Evolutionary conservation across 2,113 vertebrate genomes (phyloP), one percentile per base, ranked within the genome.

Genomic region (Pholis gunnellus): DNA sequence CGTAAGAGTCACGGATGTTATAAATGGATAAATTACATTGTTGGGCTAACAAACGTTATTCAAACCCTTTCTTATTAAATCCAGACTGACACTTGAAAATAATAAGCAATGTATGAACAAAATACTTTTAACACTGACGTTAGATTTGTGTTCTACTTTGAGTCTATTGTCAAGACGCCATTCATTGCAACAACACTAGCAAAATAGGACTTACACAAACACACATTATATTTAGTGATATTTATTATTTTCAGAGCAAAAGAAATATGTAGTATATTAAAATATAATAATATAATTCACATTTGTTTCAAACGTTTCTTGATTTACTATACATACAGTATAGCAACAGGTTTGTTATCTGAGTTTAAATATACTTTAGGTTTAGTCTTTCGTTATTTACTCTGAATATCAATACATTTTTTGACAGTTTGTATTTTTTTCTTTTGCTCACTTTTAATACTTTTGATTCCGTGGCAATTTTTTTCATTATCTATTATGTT

Each of bases 141-240:
- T 27, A 10, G 1, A 0, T 48, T 22, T 38, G 27, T 52, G 9
- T 42, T 44, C 20, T 56, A 20, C 15, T 48, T 42, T 68, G 42
- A n/a, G 34, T 61, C 10, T 3, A 67, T 61, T 34, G 34, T 1
- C 18, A 27, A 25, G 6, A 75, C 5, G 2, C 54, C 44, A 54
- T n/a, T 63, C 13, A 64, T 34, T 36, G 31, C 17, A 34, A 56
- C 18, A 64, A 64, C 29, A 38, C 15, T 0, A 25, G 15, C 1
- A 69, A 34, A 77, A 60, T 40, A 42, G 36, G 38, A 61, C 31
- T 36, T 31, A 86, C 50, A 83, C 6, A 76, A 31, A 54, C 74
- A 61, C n/a, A 78, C 57, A 17, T 44, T 73, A 25, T 57, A 59
- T 66, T 27, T 8, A 36, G 36, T 61, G 20, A 22, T 54, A 5